Evolutionary conservation across 2,797 vertebrate genomes (phyloP).

Genomic region (Botia kubotai): DNA sequence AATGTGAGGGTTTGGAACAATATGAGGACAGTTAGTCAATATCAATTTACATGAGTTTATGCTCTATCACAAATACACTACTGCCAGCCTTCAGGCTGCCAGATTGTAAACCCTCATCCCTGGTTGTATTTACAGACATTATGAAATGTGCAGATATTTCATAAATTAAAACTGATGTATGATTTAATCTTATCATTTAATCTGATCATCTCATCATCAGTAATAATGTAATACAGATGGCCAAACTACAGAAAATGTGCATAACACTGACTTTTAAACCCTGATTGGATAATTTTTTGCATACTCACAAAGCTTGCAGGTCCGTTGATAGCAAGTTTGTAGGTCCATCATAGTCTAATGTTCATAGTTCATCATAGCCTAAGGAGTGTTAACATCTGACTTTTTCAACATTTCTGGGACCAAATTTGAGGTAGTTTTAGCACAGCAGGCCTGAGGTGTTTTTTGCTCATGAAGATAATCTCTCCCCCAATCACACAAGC

Average conservation of each 20-base stretch:
- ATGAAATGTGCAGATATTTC: no score
- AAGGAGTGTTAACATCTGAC: conserved; percentile 67
- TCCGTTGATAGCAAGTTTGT: conserved; percentile 72
- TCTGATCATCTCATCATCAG: background rate
- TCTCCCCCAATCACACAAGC: conserved; percentile 84
- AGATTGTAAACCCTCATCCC: no score
- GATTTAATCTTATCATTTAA: no score
- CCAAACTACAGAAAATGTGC: background rate
- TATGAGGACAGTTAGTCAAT: background rate
- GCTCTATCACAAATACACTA: no score
- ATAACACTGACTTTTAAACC: background rate
- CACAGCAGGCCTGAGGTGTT: conserved; percentile 98
- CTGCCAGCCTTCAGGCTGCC: no score
- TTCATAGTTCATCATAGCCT: conserved; percentile 56
- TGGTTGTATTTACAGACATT: no score
- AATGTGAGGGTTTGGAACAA: background rate
- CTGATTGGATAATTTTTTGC: conserved; percentile 59
- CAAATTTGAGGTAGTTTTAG: conserved; percentile 78
- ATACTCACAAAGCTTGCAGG: conserved; percentile 87
- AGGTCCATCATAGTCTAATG: conserved; percentile 63
- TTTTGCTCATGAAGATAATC: conserved; percentile 72
- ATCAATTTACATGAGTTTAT: no score
- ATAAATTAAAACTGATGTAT: no score
- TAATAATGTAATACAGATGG: background rate
- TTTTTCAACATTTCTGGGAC: conserved; percentile 67